Percentiles rank a stretch among this genome's conserved stretches.
These are phyloP conservation scores for Thripadectes ignobilis DNA, from an alignment of 2,797 vertebrate genomes.

Conservation along the genomic window DNA sequence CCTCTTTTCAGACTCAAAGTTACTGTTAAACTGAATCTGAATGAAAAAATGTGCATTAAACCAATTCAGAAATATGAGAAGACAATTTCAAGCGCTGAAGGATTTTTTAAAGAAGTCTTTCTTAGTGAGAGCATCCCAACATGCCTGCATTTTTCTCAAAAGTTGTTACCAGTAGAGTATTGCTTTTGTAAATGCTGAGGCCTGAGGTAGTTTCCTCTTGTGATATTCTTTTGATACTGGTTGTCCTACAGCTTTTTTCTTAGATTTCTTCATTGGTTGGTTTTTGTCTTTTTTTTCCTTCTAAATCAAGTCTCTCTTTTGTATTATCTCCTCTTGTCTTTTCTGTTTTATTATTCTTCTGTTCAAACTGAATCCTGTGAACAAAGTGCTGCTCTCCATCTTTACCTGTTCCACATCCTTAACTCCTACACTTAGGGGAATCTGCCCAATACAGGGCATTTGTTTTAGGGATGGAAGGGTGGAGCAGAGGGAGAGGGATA, in stretches of 20 bases:
- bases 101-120: not conserved
- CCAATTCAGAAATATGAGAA: not conserved
- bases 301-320: not conserved
- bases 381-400: not conserved
- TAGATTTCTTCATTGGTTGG: not conserved
- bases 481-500: not conserved
- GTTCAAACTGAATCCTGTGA: not conserved
- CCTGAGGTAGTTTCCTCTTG: not conserved
- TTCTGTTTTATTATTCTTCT: not conserved
- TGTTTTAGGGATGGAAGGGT: not conserved
- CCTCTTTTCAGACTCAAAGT: not conserved
- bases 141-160: not conserved
- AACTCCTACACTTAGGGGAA: not conserved
- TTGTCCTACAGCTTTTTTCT: not conserved
- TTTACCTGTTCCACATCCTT: rapidly evolving
- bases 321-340: not conserved
- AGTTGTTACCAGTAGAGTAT: not conserved
- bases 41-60: not conserved
- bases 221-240: not conserved
- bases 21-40: not conserved
- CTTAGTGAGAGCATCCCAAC: not conserved
- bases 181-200: not conserved
- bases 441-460: not conserved
- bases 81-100: not conserved
- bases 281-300: not conserved